phyloP scores from a whole-genome alignment of 2,888 invertebrate genomes.

The Amphipoea lucens region DNA sequence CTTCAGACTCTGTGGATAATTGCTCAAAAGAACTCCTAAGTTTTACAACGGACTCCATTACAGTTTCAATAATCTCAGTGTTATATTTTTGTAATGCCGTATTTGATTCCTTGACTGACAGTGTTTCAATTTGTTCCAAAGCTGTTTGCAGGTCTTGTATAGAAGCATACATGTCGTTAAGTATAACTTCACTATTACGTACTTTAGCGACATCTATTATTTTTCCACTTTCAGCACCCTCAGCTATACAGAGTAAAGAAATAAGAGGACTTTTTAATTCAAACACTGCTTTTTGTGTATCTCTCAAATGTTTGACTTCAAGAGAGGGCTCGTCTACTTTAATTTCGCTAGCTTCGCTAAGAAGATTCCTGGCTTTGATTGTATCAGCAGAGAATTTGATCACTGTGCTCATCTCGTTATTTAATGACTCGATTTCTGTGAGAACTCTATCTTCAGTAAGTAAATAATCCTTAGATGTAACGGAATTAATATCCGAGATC shows the following conservation, averaged over 20 bases:
- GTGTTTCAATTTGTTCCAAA: conserved; percentile 86
- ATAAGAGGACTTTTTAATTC: conserved; percentile 82
- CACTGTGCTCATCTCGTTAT: conserved; percentile 88
- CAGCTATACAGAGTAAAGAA: conserved; percentile 80
- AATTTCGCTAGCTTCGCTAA: conserved; percentile 81
- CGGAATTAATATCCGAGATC: conserved; percentile 83
- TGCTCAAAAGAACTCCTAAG: conserved; percentile 91
- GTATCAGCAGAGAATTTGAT: conserved; percentile 89
- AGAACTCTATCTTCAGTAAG: conserved; percentile 81
- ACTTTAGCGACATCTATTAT: conserved; percentile 71
- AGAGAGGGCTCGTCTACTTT: conserved; percentile 76
- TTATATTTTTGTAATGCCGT: conserved; percentile 85
- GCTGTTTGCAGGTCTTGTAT: conserved; percentile 88
- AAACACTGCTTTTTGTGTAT: conserved; percentile 85
- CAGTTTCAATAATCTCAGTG: conserved; percentile 91
- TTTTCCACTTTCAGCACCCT: conserved; percentile 78
- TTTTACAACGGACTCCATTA: conserved; percentile 92
- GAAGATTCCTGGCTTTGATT: conserved; percentile 85
- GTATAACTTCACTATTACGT: conserved; percentile 80
- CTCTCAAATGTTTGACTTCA: conserved; percentile 81
- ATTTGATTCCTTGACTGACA: conserved; percentile 88
- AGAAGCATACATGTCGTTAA: conserved; percentile 86
- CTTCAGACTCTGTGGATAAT: conserved; percentile 77
- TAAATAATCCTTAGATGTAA: conserved; percentile 87
- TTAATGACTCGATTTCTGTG: conserved; percentile 84